A percentile compares a stretch with the other conserved stretches of the same genome.
Evolutionary conservation across 2,113 vertebrate species (phyloP).

Genomic region (Cryptoleucopteryx plumbea): DNA sequence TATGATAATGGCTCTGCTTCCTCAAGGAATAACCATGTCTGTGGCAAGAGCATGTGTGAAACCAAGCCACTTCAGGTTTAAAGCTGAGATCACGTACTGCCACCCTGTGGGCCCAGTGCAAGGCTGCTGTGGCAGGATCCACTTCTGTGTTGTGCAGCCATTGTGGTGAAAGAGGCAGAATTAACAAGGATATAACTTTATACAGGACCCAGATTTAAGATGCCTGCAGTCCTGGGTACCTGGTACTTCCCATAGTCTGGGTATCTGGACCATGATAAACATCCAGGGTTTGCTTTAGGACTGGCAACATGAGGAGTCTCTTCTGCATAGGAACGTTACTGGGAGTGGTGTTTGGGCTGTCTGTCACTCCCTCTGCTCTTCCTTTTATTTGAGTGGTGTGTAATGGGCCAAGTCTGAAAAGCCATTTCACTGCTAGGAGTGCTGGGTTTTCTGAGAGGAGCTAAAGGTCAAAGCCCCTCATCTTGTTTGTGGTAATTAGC

Average conservation of each 20-base stretch:
- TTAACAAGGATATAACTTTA: background rate
- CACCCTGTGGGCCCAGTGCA: conserved; percentile 6
- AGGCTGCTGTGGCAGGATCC: background rate
- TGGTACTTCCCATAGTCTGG: background rate
- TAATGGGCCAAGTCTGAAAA: background rate
- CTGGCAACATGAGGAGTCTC: background rate
- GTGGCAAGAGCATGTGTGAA: background rate
- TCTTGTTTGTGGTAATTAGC: conserved; percentile 16
- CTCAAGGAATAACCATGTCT: background rate
- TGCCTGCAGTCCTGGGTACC: background rate
- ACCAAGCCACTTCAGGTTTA: background rate
- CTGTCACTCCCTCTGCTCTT: background rate
- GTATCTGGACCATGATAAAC: background rate
- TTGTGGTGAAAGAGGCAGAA: background rate
- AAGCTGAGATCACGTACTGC: background rate
- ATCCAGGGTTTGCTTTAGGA: background rate
- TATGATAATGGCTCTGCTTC: background rate
- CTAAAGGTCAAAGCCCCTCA: background rate
- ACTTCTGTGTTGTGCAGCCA: background rate
- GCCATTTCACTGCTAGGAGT: background rate
- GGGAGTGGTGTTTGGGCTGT: background rate
- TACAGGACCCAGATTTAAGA: background rate
- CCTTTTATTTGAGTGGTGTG: background rate
- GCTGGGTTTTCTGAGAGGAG: background rate
- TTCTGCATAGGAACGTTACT: rapidly evolving